Conservation (phyloP, 2,113 vertebrate species). For the Psammodynastes pulverulentus region DNA sequence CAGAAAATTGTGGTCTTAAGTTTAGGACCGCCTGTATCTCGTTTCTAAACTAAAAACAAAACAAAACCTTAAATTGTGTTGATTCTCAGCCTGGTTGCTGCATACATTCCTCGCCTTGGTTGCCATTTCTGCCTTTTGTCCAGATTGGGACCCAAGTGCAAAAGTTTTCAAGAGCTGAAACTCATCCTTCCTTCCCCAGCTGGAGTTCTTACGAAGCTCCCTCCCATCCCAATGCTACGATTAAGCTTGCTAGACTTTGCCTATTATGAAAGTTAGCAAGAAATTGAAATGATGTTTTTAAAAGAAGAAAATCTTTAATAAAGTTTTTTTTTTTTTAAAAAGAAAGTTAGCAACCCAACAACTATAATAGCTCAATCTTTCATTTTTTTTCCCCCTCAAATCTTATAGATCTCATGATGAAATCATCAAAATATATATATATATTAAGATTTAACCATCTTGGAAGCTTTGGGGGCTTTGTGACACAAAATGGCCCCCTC, state of each 20-base stretch:
- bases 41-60: background rate
- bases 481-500: too few relatives aligned
- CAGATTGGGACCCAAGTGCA: too few relatives aligned
- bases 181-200: background rate
- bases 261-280: background rate
- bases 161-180: rapidly evolving
- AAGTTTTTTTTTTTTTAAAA: too few relatives aligned
- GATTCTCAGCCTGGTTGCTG: background rate
- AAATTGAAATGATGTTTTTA: too few relatives aligned
- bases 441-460: background rate
- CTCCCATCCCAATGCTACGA: background rate
- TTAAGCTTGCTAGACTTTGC: background rate
- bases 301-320: too few relatives aligned
- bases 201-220: background rate
- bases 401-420: background rate
- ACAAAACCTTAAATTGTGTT: background rate
- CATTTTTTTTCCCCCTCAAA: background rate
- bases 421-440: background rate
- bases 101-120: background rate
- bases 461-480: background rate
- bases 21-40: background rate
- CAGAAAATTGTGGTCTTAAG: too few relatives aligned
- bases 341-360: background rate
- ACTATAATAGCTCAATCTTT: background rate
- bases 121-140: background rate